These are phyloP conservation scores for Stegana nigrithorax DNA, from an alignment of 2,888 invertebrate genomes.

Conservation along the genomic window DNA sequence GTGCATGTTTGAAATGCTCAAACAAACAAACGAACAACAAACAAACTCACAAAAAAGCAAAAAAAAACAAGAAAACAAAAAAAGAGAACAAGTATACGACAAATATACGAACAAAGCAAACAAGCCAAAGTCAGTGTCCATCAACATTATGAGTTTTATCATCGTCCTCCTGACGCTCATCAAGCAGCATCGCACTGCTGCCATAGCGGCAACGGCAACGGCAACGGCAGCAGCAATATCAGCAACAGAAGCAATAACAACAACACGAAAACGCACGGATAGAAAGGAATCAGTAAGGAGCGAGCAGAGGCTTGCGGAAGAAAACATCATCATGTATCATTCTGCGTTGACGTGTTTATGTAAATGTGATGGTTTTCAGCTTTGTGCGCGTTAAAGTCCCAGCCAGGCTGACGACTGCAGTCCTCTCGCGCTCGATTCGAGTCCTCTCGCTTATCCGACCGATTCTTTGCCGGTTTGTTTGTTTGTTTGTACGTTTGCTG, in stretches of 20 bases:
- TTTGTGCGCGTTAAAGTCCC: too few species aligned
- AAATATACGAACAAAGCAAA: slow-evolving; percentile 22
- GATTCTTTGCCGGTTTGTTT: slow-evolving; percentile 25
- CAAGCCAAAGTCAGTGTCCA: slow-evolving; percentile 59
- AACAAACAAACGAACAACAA: slow-evolving; percentile 30
- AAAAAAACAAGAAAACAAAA: too few species aligned
- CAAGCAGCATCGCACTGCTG: too few species aligned
- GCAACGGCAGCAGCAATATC: slow-evolving; percentile 33
- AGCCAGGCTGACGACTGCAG: too few species aligned
- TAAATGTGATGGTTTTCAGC: too few species aligned
- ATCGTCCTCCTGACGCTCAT: too few species aligned
- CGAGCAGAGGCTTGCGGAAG: slow-evolving; percentile 35
- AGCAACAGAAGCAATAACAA: too few species aligned
- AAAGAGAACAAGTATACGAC: too few species aligned
- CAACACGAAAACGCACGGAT: too few species aligned
- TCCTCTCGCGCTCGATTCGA: not conserved
- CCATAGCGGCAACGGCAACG: too few species aligned
- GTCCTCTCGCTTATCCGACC: slow-evolving; percentile 22
- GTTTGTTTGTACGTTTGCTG: slow-evolving; percentile 44
- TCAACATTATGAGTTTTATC: slow-evolving; percentile 54
- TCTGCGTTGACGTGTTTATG: slow-evolving; percentile 56
- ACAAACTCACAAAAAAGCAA: slow-evolving; percentile 23
- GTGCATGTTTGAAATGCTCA: slow-evolving; percentile 32
- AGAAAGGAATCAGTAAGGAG: too few species aligned
- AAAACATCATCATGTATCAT: slow-evolving; percentile 59